phyloP scores from a whole-genome alignment of 2,113 vertebrate species.

The Hiodon tergisus region DNA sequence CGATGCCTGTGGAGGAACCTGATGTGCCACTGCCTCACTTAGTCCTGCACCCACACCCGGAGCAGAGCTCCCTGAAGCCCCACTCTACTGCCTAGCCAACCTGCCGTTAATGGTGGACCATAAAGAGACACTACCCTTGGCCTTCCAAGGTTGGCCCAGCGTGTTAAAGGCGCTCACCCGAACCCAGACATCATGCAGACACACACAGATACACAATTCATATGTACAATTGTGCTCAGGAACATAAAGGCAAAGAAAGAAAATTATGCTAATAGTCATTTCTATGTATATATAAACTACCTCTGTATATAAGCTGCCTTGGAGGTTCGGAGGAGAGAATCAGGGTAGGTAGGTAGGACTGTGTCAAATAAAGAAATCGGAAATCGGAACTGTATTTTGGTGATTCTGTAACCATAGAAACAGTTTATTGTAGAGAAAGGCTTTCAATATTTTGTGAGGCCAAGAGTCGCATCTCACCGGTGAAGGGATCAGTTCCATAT shows the following conservation, averaged over 20 bases:
- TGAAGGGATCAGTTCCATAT: not conserved
- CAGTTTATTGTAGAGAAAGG: not conserved
- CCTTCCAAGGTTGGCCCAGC: too few relatives aligned
- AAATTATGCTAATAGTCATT: too few relatives aligned
- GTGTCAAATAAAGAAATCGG: too few relatives aligned
- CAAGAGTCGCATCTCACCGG: too few relatives aligned
- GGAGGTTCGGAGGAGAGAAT: too few relatives aligned
- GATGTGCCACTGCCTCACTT: not conserved
- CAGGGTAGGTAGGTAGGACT: too few relatives aligned
- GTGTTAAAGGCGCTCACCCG: too few relatives aligned
- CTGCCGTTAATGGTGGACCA: not conserved
- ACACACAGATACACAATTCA: too few relatives aligned
- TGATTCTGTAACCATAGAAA: not conserved
- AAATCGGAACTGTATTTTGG: too few relatives aligned
- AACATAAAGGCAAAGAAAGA: not conserved
- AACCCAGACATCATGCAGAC: too few relatives aligned
- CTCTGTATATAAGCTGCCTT: too few relatives aligned
- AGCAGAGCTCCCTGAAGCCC: conserved; percentile 8
- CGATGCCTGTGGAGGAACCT: not conserved
- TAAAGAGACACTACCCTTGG: not conserved
- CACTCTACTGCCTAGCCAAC: conserved; percentile 13
- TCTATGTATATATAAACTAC: too few relatives aligned
- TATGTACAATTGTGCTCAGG: not conserved
- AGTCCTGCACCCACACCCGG: not conserved
- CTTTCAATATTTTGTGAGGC: not conserved